Evolutionary conservation across 2,797 vertebrate species (phyloP), one percentile per base, ranked within the genome.

Genomic region (Zalophus californianus): DNA sequence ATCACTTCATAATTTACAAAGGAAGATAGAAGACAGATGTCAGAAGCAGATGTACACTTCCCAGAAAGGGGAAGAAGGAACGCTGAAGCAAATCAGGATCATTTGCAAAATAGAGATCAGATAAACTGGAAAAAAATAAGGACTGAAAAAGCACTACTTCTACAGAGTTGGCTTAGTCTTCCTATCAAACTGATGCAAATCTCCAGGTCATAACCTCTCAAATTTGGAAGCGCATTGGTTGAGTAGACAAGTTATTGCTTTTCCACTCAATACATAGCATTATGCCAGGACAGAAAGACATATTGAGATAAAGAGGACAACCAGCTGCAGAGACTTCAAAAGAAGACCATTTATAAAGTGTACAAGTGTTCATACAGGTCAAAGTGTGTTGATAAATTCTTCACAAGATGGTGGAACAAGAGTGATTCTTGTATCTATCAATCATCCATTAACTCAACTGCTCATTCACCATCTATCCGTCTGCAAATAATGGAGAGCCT

Each of bases 21-120:
- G 91, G 88, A 98, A 79, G 95, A 98, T 58, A 83, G 91, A 95
- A 98, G 98, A 98, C 98, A 98, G 94, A 92, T 98, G 98, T 98
- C 98, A 98, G 96, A 97, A 97, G 54, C 96, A 97, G 97, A 97
- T 97, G 98, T 64, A 98, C 96, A 98, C 97, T 97, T 98, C 96
- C 96, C 97, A 97, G 60, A 97, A 96, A 96, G 97, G 78, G 85
- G 92, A 95, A 97, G 97, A 98, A 97, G 84, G 96, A 56, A 98
- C 66, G 64, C 54, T 96, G 70, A 97, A 97, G 64, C 41, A 98
- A 98, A 98, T 94, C 96, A 96, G 96, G 95, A 98, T 96, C 72
- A 94, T 96, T 83, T 98, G 96, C 97, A 97, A 98, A 98, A 72
- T 88, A 97, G 84, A 96, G 95, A 97, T 97, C 85, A 98, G 98